Evolutionary conservation across 2,797 vertebrate genomes (phyloP), one percentile per base, ranked within the genome.

Genomic region (Gallinago stenura): DNA sequence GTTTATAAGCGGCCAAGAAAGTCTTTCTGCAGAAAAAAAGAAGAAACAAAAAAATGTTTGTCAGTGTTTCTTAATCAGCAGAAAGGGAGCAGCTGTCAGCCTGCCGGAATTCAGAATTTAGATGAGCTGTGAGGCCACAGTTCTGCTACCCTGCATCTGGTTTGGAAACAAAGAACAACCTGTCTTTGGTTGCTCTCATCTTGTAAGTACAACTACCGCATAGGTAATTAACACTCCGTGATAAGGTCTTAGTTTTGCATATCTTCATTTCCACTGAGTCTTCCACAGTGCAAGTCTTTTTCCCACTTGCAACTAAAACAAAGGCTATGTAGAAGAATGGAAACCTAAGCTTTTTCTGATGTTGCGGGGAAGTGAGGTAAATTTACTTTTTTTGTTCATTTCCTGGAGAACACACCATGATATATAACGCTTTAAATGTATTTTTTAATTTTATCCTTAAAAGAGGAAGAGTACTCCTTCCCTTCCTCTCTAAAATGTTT

Each of bases 61-160:
- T 64, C 84, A 50, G 26, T 76, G 70, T 83, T 97, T 97, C 91
- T 95, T 89, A 92, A 89, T 93, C 71, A 83, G 80, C 78, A 91
- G 96, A 87, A 95, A 95, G 80, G 65, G 66, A 95, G 73, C 86
- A 89, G 96, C 88, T 90, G 93, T 69, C 69, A 81, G 86, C 85
- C 75, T 76, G 75, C 57, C 2, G 3, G 93, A 93, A 95, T 82
- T 93, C 58, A 50, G 92, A 94, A 81, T 93, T 96, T 94, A 81
- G 81, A 94, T 85, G 65, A 92, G 87, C 88, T 92, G 39, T 48
- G 94, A 93, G 92, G 83, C 80, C 54, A 79, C 75, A 43, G 26
- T 95, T 90, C 94, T 75, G 43, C 75, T 86, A 39, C 84, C 53
- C 61, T 0, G 45, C 70, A 80, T 90, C 96, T 92, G 72, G 83